Conservation (phyloP, 1,140 invertebrate species). For the Tetraneura akinire region DNA sequence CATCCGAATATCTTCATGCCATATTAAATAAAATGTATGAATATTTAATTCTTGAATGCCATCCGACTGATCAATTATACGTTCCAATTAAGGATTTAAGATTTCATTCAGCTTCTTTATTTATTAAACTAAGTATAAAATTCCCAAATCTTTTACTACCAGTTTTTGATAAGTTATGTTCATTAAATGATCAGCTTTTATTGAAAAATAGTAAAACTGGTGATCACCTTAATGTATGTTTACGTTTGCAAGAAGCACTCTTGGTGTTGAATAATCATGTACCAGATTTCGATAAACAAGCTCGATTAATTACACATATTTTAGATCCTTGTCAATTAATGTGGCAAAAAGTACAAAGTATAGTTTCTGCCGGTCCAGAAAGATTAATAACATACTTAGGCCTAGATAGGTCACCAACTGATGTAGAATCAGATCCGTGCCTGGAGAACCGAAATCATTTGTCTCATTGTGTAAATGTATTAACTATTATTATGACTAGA, state of each 20-base stretch:
- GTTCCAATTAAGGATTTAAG: conserved; percentile 66
- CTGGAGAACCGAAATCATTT: conserved; percentile 43
- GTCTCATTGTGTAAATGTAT: conserved; percentile 35
- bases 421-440: conserved; percentile 27
- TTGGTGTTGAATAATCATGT: conserved; percentile 36
- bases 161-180: conserved; percentile 69
- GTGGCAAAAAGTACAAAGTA: conserved; percentile 47
- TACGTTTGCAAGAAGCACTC: conserved; percentile 43
- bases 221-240: conserved; percentile 36
- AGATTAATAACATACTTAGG: conserved; percentile 39
- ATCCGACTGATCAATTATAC: conserved; percentile 36
- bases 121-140: conserved; percentile 86
- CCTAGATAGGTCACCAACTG: conserved; percentile 27
- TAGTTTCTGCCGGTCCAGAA: conserved; percentile 32
- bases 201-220: conserved; percentile 38
- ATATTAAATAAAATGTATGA: conserved; percentile 48
- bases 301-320: conserved; percentile 47
- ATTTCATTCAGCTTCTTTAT: conserved; percentile 82
- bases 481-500: conserved; percentile 29
- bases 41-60: conserved; percentile 45
- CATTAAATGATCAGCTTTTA: conserved; percentile 44
- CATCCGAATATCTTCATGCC: conserved; percentile 45
- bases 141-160: conserved; percentile 81
- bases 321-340: conserved; percentile 48
- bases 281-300: conserved; percentile 38